Percentiles rank a stretch among this genome's conserved stretches.
phyloP scores from a whole-genome alignment of 2,113 vertebrate genomes.

The Xenus cinereus region DNA sequence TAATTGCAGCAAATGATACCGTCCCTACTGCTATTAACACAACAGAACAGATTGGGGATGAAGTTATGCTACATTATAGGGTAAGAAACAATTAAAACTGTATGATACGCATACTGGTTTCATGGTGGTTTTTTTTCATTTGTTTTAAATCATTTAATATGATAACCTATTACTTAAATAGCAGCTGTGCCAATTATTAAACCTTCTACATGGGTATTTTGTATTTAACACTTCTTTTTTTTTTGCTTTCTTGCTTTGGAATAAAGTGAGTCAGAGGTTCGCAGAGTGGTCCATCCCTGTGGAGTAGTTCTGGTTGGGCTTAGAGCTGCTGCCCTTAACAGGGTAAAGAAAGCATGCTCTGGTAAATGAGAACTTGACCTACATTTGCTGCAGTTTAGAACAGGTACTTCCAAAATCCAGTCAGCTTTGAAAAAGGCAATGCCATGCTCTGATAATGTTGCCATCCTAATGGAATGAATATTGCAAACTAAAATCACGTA shows the following conservation, averaged over 20 bases:
- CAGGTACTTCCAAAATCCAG: background rate
- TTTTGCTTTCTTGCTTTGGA: background rate
- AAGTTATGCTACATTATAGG: conserved; percentile 86
- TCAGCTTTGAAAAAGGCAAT: background rate
- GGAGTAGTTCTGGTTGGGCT: background rate
- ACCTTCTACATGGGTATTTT: background rate
- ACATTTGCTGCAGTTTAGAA: background rate
- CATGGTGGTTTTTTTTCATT: background rate
- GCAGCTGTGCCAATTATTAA: background rate
- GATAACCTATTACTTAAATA: background rate
- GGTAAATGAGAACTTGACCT: background rate
- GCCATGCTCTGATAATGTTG: background rate
- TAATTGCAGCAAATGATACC: conserved; percentile 82
- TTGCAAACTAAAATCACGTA: background rate
- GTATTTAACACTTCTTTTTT: background rate
- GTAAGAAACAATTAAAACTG: conserved; percentile 73
- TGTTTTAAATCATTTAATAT: background rate
- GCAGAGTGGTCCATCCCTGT: background rate
- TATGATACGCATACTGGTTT: background rate
- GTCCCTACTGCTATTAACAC: conserved; percentile 78
- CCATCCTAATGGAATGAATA: background rate
- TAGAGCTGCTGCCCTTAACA: background rate
- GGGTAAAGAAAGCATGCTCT: background rate
- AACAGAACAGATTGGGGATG: conserved; percentile 84
- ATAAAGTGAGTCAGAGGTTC: background rate